Conservation (phyloP, 2,888 invertebrate species). For the Cheilosia vernalis region DNA sequence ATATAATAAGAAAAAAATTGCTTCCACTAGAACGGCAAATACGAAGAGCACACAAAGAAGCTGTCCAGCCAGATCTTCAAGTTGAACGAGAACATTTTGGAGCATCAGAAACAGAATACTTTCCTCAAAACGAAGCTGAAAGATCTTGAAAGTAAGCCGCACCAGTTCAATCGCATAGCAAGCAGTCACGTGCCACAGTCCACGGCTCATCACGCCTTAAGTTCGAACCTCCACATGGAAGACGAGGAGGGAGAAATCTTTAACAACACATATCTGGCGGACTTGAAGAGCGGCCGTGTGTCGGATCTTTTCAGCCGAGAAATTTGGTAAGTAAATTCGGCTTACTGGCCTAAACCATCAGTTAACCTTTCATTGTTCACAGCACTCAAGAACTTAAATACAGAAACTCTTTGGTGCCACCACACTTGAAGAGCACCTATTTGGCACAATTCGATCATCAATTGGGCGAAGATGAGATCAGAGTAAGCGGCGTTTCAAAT, state of each 20-base stretch:
- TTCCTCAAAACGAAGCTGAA: conserved; percentile 80
- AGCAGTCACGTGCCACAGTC: conserved; percentile 24
- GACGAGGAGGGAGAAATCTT: conserved; percentile 94
- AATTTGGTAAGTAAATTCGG: conserved; percentile 77
- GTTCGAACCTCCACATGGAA: conserved; percentile 87
- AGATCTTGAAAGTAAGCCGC: conserved; percentile 76
- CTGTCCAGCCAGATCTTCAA: conserved; percentile 81
- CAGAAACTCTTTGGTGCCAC: conserved; percentile 92
- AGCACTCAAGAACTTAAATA: conserved; percentile 89
- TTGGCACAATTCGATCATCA: conserved; percentile 90
- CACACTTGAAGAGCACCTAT: conserved; percentile 93
- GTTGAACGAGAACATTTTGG: conserved; percentile 81
- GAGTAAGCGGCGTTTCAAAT: conserved; percentile 83
- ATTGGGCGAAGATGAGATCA: conserved; percentile 87
- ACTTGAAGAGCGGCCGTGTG: conserved; percentile 86
- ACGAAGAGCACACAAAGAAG: conserved; percentile 80
- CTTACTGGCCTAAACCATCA: conserved; percentile 9
- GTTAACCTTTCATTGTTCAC: conserved; percentile 12
- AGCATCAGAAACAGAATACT: conserved; percentile 81
- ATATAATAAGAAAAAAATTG: background rate
- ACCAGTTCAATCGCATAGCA: conserved; percentile 13
- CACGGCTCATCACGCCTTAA: conserved; percentile 76
- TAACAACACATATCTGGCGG: conserved; percentile 90
- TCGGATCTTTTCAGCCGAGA: conserved; percentile 79
- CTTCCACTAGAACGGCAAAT: conserved; percentile 79